A percentile compares a stretch with the other conserved stretches of the same genome.
These are phyloP conservation scores for Ceyx melanurus DNA, from an alignment of 2,113 vertebrate species.

Conservation along the genomic window DNA sequence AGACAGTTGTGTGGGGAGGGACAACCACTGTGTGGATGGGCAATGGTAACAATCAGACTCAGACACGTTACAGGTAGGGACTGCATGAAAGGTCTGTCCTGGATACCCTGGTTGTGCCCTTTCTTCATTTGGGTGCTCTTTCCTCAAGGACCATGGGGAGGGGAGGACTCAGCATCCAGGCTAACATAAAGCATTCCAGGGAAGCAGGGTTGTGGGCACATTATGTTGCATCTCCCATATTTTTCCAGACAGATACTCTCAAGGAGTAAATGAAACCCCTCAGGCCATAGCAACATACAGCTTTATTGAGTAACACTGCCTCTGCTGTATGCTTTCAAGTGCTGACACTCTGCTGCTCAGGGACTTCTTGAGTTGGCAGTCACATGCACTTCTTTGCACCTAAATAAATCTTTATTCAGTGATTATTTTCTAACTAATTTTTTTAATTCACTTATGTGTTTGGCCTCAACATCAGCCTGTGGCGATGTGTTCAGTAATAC, in stretches of 20 bases:
- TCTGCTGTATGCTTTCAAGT: not conserved
- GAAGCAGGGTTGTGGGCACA: not conserved
- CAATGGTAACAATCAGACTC: not conserved
- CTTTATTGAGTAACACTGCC: not conserved
- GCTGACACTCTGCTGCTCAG: not conserved
- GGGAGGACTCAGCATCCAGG: not conserved
- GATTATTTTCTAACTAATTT: not conserved
- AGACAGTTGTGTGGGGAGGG: not conserved
- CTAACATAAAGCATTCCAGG: not conserved
- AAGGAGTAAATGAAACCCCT: not conserved
- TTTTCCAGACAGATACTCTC: not conserved
- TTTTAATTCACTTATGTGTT: constrained; percentile 36
- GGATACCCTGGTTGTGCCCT: not conserved
- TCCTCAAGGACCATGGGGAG: not conserved
- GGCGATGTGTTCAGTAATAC: not conserved
- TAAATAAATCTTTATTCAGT: not conserved
- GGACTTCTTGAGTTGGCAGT: not conserved
- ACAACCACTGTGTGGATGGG: accelerated
- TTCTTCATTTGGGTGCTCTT: not conserved
- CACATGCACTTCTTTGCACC: not conserved
- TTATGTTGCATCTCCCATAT: not conserved
- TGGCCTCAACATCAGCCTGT: constrained; percentile 20
- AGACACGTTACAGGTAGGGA: accelerated
- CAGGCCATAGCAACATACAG: not conserved
- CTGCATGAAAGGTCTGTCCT: not conserved